Percentiles rank a stretch among this genome's conserved stretches.
Evolutionary conservation across 2,888 invertebrate species (phyloP).

Genomic region (Bellardia bayeri): DNA sequence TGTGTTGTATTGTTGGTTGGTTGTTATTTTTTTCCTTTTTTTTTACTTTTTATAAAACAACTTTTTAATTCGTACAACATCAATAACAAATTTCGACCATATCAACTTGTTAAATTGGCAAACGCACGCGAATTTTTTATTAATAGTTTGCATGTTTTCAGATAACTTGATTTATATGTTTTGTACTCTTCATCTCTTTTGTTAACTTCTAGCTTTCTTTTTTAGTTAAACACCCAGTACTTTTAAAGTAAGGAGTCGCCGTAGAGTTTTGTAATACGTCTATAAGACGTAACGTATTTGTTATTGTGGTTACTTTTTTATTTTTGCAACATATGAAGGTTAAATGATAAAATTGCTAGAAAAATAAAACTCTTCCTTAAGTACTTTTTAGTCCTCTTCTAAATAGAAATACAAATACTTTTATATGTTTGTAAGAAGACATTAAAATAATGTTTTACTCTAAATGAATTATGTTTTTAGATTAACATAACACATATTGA

Average conservation of each 20-base stretch:
- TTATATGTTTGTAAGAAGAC: neutral
- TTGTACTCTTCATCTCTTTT: neutral
- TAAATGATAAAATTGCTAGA: neutral
- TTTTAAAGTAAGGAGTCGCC: too few relatives aligned
- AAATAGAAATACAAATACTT: slow-evolving; percentile 46
- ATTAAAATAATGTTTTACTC: neutral
- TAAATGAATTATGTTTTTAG: neutral
- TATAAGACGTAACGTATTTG: slow-evolving; percentile 28
- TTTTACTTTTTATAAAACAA: slow-evolving; percentile 27
- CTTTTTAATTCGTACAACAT: slow-evolving; percentile 64
- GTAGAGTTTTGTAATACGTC: neutral
- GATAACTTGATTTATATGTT: slow-evolving; percentile 81
- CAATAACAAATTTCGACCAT: slow-evolving; percentile 73
- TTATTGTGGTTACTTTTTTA: neutral
- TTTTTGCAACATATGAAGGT: neutral
- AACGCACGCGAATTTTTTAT: slow-evolving; percentile 83
- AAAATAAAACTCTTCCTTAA: slow-evolving; percentile 14
- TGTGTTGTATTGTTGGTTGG: slow-evolving; percentile 2
- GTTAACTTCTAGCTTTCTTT: neutral
- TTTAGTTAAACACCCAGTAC: neutral
- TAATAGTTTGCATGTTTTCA: slow-evolving; percentile 81
- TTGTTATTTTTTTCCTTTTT: neutral
- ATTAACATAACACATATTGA: neutral
- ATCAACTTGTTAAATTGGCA: slow-evolving; percentile 83
- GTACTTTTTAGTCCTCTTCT: neutral